A percentile compares a stretch with the other conserved stretches of the same genome.
phyloP scores from a whole-genome alignment of 2,113 vertebrate genomes.

The Gallinago jamesoni region DNA sequence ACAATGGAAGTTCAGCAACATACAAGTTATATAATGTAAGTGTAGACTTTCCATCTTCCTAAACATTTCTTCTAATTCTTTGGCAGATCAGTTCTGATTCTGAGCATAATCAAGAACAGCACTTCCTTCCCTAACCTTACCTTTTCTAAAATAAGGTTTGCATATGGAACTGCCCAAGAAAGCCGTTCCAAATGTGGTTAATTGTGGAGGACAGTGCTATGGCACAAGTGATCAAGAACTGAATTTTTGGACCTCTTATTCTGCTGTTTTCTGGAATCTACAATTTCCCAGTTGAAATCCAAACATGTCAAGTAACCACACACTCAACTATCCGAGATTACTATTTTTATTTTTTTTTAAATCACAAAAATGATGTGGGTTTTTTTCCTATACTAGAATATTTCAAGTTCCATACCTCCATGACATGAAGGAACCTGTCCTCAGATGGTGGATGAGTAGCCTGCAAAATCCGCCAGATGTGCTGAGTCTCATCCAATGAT shows the following conservation, averaged over 20 bases:
- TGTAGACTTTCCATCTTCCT: not conserved
- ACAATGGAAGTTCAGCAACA: not conserved
- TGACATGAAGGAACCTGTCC: conserved; percentile 93
- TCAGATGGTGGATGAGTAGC: conserved; percentile 96
- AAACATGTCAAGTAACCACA: not conserved
- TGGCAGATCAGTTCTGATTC: not conserved
- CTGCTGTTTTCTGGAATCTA: not conserved
- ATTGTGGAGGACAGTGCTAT: not conserved
- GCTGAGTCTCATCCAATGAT: conserved; percentile 96
- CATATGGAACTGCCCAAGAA: not conserved
- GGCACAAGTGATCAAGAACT: not conserved
- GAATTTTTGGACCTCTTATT: not conserved
- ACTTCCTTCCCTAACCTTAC: not conserved
- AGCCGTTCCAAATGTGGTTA: not conserved
- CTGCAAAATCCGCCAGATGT: conserved; percentile 98
- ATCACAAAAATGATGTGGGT: not conserved
- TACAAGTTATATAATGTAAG: not conserved
- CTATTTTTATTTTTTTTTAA: not conserved
- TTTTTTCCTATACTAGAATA: not conserved
- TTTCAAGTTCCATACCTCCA: conserved; percentile 84
- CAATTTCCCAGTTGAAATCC: not conserved
- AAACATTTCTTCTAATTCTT: not conserved
- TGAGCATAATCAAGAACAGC: not conserved
- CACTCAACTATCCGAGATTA: not conserved
- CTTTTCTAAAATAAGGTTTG: not conserved